Base-by-base conservation (phyloP, 2,113 vertebrate genomes). In the Chloebia gouldiae region DNA sequence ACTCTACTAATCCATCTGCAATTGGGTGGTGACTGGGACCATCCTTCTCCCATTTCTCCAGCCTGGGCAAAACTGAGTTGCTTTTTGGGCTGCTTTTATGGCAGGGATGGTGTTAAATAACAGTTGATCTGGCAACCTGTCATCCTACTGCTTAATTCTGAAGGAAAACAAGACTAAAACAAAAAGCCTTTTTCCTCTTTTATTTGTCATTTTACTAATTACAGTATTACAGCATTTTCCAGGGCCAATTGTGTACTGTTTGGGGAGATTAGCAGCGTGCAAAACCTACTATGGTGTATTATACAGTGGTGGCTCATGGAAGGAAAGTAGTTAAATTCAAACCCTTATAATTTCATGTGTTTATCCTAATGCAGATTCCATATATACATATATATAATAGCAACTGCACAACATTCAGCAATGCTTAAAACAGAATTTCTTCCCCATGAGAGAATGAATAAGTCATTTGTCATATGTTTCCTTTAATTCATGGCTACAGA, bases 191-290 rank as follows among this genome's bases (percentile, higher is more conserved):
- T 92, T 85, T 72, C 40, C 33, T 96, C 80, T 56, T 97, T 96
- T 96, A 92, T 96, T 97, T 95, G 93, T 96, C 19, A 4, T 95
- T 82, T 93, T 97, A 85, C 96, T 98, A 97, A 97, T 97, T 97
- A 95, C 81, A 95, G 94, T 96, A 96, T 97, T 97, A 91, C 76
- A 95, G 94, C 61, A 78, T 97, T 97, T 98, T 97, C 96, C 93
- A 97, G 95, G 94, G 97, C 92, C 79, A 97, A 90, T 96, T 97
- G 94, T 31, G 23, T 79, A 88, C 85, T 94, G 93, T 96, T 95
- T 95, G 76, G 91, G 75, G 78, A 95, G 93, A 94, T 97, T 95
- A 97, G 63, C 78, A 81, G 86, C 96, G 79, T 44, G 53, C 78
- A 95, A 94, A 95, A 84, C n/a, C 96, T 88, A 92, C 95, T 87